These are phyloP conservation scores for Epinotia brunnichana DNA, from an alignment of 2,888 invertebrate genomes.

Conservation along the genomic window DNA sequence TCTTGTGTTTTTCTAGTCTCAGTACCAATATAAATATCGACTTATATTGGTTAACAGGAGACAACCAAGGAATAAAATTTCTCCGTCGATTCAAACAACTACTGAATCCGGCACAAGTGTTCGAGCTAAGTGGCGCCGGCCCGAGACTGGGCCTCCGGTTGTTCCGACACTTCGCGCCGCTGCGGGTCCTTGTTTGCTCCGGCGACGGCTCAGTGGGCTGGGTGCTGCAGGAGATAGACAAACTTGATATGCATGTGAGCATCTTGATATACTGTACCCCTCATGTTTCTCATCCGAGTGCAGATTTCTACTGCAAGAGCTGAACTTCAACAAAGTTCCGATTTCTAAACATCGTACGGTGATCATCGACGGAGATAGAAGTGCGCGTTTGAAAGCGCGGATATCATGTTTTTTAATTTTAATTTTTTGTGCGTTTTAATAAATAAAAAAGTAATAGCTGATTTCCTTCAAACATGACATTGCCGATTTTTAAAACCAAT, in stretches of 20 bases:
- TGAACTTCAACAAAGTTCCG: no score
- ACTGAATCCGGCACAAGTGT: conserved; percentile 98
- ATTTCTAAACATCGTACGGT: no score
- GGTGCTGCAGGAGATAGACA: conserved; percentile 98
- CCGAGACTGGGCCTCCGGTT: conserved; percentile 93
- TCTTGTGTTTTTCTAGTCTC: not conserved
- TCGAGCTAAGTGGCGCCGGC: conserved; percentile 96
- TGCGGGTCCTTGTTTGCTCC: conserved; percentile 97
- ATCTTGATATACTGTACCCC: not conserved
- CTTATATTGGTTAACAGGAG: conserved; percentile 82
- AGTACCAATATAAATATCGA: not conserved
- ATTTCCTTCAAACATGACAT: no score
- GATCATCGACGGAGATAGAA: no score
- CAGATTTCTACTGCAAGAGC: no score
- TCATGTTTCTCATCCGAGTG: no score
- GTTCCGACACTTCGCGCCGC: conserved; percentile 97
- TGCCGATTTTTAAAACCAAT: no score
- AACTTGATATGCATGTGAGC: conserved; percentile 96
- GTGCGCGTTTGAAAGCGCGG: no score
- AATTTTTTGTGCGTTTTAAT: no score
- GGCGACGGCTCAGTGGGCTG: conserved; percentile 99
- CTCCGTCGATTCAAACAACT: conserved; percentile 96
- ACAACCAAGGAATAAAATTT: conserved; percentile 98
- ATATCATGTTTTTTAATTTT: no score
- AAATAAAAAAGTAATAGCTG: no score